These are phyloP conservation scores for Campylomormyrus tamandua DNA, from an alignment of 2,113 vertebrate species.

Conservation along the genomic window DNA sequence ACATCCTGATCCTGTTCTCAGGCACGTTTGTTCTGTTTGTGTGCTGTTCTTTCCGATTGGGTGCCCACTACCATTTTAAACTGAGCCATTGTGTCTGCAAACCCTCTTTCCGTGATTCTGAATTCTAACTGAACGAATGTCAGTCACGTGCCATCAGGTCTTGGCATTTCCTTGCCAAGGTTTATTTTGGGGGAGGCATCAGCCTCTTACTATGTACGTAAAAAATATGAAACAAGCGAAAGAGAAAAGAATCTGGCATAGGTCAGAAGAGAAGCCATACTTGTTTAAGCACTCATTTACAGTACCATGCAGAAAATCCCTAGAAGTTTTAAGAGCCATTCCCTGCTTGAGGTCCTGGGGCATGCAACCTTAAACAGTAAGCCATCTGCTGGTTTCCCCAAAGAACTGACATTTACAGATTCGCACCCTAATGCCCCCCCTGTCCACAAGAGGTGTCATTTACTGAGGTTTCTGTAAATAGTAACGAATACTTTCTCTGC, in stretches of 20 bases:
- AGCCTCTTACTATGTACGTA: neutral
- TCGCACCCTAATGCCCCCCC: neutral
- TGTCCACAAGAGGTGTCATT: neutral
- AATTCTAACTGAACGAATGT: neutral
- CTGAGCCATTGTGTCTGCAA: neutral
- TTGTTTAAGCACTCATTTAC: neutral
- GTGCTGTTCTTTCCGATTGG: neutral
- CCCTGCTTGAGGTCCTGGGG: neutral
- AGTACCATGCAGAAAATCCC: neutral
- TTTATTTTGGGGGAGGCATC: neutral
- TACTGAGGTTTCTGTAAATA: neutral
- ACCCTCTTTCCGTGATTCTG: neutral
- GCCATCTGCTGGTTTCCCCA: neutral
- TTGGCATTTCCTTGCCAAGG: neutral
- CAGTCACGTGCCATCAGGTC: neutral
- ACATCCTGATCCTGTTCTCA: neutral
- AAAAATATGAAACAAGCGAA: neutral
- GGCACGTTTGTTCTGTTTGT: neutral
- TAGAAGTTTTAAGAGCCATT: neutral
- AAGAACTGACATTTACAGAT: neutral
- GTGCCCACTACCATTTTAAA: neutral
- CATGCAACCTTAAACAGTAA: neutral
- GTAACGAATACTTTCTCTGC: neutral
- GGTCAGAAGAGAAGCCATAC: neutral
- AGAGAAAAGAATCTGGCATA: neutral